phyloP scores from a whole-genome alignment of 1,140 invertebrate genomes.

The Lepidurus packardi region DNA sequence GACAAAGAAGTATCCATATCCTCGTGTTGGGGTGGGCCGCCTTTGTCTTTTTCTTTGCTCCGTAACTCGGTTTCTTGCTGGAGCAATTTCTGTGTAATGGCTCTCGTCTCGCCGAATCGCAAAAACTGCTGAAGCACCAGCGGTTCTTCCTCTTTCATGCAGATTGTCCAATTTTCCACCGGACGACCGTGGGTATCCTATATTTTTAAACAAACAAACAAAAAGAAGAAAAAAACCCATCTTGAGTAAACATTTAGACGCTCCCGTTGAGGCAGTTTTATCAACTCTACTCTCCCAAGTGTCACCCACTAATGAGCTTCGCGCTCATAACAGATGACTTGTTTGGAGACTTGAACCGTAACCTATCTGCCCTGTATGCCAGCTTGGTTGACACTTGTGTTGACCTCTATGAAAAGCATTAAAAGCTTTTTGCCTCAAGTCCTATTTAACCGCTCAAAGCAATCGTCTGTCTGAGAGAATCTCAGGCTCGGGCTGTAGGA shows the following conservation, averaged over 20 bases:
- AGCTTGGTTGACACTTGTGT: constrained; percentile 3
- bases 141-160: constrained; percentile 75
- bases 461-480: background rate
- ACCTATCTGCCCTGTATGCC: background rate
- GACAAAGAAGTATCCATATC: background rate
- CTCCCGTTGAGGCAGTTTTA: constrained; percentile 13
- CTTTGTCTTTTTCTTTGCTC: constrained; percentile 25
- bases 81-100: constrained; percentile 71
- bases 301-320: constrained; percentile 21
- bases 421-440: background rate
- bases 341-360: background rate
- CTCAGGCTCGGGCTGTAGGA: background rate
- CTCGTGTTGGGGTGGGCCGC: constrained; percentile 39
- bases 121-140: constrained; percentile 80
- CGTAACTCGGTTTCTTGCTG: constrained; percentile 49
- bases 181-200: constrained; percentile 58
- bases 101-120: constrained; percentile 72
- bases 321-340: constrained; percentile 17
- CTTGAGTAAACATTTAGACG: constrained; percentile 20
- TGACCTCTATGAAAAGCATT: background rate
- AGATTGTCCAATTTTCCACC: constrained; percentile 74
- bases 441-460: constrained; percentile 3
- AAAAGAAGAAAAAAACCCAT: background rate
- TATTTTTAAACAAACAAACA: constrained; percentile 35
- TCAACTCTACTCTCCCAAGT: constrained; percentile 8